These are phyloP conservation scores for Brachionus calyciflorus DNA, from an alignment of 1,140 invertebrate species.

Conservation along the genomic window DNA sequence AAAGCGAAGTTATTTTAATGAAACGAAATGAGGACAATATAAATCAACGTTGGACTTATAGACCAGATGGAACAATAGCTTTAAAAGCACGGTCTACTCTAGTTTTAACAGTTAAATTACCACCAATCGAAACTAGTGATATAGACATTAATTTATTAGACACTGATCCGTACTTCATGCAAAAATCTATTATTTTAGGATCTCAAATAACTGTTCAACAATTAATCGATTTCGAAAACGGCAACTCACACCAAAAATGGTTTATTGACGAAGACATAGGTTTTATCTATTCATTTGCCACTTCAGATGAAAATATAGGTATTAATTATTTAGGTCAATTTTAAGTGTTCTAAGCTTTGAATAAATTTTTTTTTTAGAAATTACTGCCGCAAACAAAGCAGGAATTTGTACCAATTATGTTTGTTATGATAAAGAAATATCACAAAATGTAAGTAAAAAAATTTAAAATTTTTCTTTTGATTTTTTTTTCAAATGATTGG, in stretches of 20 bases:
- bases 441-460: constrained; percentile 56
- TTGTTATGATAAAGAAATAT: constrained; percentile 53
- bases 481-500: no score
- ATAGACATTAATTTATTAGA: constrained; percentile 53
- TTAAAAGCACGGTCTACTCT: constrained; percentile 46
- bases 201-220: constrained; percentile 53
- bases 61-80: constrained; percentile 46
- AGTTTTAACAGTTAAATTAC: constrained; percentile 51
- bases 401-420: constrained; percentile 59
- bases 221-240: constrained; percentile 52
- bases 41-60: constrained; percentile 54
- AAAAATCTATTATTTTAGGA: constrained; percentile 24
- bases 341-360: neutral
- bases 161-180: constrained; percentile 49
- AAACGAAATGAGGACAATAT: constrained; percentile 56
- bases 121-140: constrained; percentile 50
- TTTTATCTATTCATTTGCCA: constrained; percentile 56
- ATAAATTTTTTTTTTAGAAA: constrained; percentile 51
- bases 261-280: constrained; percentile 56
- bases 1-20: constrained; percentile 53
- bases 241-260: constrained; percentile 59
- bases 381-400: constrained; percentile 58
- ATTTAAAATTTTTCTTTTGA: neutral
- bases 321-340: neutral
- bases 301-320: constrained; percentile 56